These are phyloP conservation scores for Podarcis siculus DNA, from an alignment of 2,797 vertebrate genomes.

Conservation along the genomic window DNA sequence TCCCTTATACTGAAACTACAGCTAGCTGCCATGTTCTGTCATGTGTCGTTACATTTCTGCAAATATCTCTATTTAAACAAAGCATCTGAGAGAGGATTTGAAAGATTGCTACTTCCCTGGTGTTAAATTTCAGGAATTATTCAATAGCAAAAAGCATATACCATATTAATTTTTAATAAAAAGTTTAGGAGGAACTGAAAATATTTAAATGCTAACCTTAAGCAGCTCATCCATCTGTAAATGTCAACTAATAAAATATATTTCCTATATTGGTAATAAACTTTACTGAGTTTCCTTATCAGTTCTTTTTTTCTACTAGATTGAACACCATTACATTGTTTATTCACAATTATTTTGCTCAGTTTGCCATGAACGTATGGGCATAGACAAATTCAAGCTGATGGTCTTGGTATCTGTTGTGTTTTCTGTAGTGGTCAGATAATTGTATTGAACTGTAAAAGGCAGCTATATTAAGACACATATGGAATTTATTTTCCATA, in stretches of 20 bases:
- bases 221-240: neutral
- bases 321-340: neutral
- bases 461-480: neutral
- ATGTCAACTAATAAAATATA: neutral
- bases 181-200: neutral
- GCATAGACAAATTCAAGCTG: neutral
- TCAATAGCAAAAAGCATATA: neutral
- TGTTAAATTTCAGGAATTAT: neutral
- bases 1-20: neutral
- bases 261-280: neutral
- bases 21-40: neutral
- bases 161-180: neutral
- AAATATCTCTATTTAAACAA: neutral
- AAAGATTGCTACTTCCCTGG: neutral
- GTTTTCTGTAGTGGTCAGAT: neutral
- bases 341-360: constrained; percentile 3
- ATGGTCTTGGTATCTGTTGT: neutral
- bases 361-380: neutral
- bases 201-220: neutral
- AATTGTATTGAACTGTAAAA: neutral
- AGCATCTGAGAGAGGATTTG: neutral
- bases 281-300: neutral
- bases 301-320: neutral
- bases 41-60: neutral
- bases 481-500: neutral